Evolutionary conservation across 2,797 vertebrate species (phyloP), one percentile per base, ranked within the genome.

Genomic region (Channallabes apus): DNA sequence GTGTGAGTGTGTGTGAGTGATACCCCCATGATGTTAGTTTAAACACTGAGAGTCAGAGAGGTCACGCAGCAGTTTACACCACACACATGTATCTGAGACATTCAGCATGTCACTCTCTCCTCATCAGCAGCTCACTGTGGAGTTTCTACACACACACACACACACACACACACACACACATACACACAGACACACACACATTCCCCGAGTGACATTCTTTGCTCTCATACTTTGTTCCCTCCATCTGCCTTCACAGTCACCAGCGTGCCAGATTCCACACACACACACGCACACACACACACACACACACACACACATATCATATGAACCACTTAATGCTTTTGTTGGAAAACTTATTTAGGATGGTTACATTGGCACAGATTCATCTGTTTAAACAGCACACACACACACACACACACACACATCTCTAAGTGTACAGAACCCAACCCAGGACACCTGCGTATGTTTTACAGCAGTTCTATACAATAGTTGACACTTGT

Each of bases 181-280:
- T n/a, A n/a, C n/a, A n/a, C n/a, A n/a, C n/a, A n/a, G n/a, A 54
- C 73, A 73, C 68, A 35, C 84, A 32, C 59, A 65, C 22, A 75
- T 64, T 46, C 22, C 27, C 32, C 20, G 29, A 64, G 35, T 41
- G 58, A 59, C 61, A 62, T 64, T 80, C 32, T 64, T 46, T 32
- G 58, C 75, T 56, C 46, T 32, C 32, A 56, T 3, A 35, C 54
- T 77, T 29, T 0, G 75, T 35, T 59, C 54, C 9, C 73, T 77
- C 11, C 54, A 77, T 77, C 73, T 58, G 73, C 54, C 73, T 32
- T 77, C 14, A 58, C 51, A 58, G 73, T 56, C 18, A 75, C 22
- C 35, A 72, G 71, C 20, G 24, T 76, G 46, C 4, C 38, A 51
- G n/a, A 51, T 56, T 32, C 29, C 54, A 29, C 54, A 29, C 54